Evolutionary conservation across 1,140 invertebrate genomes (phyloP), one percentile per base, ranked within the genome.

Genomic region (Aphis craccivora): DNA sequence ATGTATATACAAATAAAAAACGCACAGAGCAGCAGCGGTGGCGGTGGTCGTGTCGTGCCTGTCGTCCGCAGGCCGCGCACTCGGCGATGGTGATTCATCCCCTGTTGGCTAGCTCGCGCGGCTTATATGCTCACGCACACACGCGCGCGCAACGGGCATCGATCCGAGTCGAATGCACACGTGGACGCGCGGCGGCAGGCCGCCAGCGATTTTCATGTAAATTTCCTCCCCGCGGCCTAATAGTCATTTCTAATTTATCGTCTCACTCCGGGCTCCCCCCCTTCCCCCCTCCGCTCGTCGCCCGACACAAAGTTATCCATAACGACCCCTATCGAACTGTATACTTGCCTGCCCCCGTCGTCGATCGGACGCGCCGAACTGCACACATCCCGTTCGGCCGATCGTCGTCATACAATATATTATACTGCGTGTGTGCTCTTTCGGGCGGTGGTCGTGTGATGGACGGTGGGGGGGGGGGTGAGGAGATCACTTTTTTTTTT

Each of bases 241-340:
- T 84, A 84, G 91, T 93, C 45, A 37, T 93, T 93, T 93, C 81
- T 93, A 93, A 93, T 93, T 93, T 93, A 93, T 93, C 91, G 91
- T 48, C 43, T 67, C 25, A 43, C 90, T 8, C 51, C 30, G 20
- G 14, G 43, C 30, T 2, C 14, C 43, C 37, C 37, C 37, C 37
- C 37, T n/a, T 18, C 9, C 14, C 43, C 37, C 37, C 37, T 3
- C 37, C 45, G 30, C 9, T 20, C 14, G 25, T 22, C 84, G 11
- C 43, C 11, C 0, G 14, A 35, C 76, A 35, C 20, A n/a, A 22
- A 40, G 35, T 43, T 84, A 37, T 83, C 76, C 76, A 30, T 23
- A 84, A 45, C 45, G 43, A 22, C 30, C 87, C 87, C 7, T 40
- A 60, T 60, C 55, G 25, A 60, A 45, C 45, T 45, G 11, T 45